Conservation (phyloP, 2,797 vertebrate species). For the Caiman crocodilus region DNA sequence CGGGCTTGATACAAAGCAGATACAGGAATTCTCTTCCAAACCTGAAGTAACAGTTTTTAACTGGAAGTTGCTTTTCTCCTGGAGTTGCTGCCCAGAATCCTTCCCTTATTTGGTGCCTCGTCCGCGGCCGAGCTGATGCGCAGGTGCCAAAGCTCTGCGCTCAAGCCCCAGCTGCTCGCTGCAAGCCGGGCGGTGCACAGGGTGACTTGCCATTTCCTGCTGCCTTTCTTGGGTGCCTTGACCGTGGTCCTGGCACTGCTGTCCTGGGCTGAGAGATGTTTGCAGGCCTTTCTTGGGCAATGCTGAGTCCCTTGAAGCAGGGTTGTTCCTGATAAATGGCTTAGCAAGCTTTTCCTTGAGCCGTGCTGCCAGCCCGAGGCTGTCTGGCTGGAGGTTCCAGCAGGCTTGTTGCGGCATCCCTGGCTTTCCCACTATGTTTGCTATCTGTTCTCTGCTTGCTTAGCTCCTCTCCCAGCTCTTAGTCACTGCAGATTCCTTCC, state of each 20-base stretch:
- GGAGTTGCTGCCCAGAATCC: conserved; percentile 79
- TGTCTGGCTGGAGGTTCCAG: neutral
- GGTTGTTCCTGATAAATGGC: conserved; percentile 11
- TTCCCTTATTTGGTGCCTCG: conserved; percentile 87
- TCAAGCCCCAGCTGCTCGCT: neutral
- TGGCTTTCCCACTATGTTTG: conserved; percentile 38
- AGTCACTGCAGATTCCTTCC: conserved; percentile 71
- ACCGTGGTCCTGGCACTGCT: conserved; percentile 25
- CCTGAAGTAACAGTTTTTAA: conserved; percentile 86
- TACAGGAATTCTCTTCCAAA: conserved; percentile 85
- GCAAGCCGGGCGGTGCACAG: neutral
- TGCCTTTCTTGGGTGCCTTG: conserved; percentile 23
- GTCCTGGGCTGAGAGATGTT: neutral
- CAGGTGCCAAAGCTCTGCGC: conserved; percentile 74
- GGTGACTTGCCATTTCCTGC: neutral
- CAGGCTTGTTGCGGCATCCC: neutral
- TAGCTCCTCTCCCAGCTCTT: conserved; percentile 48
- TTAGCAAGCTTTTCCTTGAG: neutral
- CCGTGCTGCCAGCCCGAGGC: neutral
- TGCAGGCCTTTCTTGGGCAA: conserved; percentile 13
- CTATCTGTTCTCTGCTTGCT: conserved; percentile 38
- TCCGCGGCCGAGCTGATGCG: conserved; percentile 73
- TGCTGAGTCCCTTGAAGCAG: neutral
- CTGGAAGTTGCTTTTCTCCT: conserved; percentile 83
- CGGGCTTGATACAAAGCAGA: conserved; percentile 86